These are phyloP conservation scores for Melanaphis sacchari DNA, from an alignment of 1,140 invertebrate genomes.

Conservation along the genomic window DNA sequence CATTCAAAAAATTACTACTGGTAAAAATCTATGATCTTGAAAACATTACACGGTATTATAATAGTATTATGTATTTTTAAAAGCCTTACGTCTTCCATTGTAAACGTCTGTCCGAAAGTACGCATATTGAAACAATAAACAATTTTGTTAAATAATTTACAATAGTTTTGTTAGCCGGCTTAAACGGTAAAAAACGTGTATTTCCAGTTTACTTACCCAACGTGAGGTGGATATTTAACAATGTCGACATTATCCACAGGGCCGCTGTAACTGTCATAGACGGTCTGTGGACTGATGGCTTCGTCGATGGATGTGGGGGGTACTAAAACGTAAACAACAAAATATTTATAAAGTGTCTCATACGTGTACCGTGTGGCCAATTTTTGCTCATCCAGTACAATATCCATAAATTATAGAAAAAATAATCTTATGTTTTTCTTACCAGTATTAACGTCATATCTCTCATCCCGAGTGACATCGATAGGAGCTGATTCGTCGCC, in stretches of 20 bases:
- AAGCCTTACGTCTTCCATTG: constrained; percentile 57
- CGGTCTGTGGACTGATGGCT: constrained; percentile 71
- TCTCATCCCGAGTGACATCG: constrained; percentile 88
- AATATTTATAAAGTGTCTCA: not conserved
- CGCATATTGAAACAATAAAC: constrained; percentile 55
- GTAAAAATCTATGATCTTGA: not conserved
- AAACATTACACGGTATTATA: not conserved
- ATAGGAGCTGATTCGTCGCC: constrained; percentile 92
- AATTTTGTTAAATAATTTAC: constrained; percentile 38
- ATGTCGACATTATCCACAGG: constrained; percentile 78
- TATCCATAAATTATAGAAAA: not conserved
- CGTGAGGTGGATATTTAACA: constrained; percentile 72
- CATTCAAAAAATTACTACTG: constrained; percentile 49
- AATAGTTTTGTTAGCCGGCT: not conserved
- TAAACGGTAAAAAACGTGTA: not conserved
- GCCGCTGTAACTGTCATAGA: constrained; percentile 65
- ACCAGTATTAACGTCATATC: constrained; percentile 69
- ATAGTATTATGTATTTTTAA: constrained; percentile 2
- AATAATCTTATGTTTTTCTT: not conserved
- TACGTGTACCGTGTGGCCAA: not conserved
- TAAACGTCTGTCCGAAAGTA: constrained; percentile 53
- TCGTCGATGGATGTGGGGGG: constrained; percentile 71
- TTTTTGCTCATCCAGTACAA: not conserved
- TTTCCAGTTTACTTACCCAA: constrained; percentile 71
- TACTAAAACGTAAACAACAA: constrained; percentile 60